Conservation (phyloP, 2,113 vertebrate species). For the Myotis lucifugus region DNA sequence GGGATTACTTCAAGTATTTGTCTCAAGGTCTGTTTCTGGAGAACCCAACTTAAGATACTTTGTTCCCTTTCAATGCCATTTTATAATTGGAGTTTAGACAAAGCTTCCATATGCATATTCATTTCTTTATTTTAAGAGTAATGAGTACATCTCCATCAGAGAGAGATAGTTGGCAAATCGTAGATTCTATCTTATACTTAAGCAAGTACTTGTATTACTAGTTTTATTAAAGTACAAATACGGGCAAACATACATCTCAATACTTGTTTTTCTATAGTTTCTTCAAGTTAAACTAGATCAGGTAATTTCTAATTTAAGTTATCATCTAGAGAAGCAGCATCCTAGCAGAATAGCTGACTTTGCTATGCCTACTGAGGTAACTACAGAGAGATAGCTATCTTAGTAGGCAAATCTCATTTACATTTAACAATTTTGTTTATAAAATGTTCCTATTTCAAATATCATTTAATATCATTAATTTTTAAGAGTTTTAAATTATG, state of each 20-base stretch:
- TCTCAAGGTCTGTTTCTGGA: not conserved
- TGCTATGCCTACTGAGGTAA: not conserved
- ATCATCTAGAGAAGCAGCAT: not conserved
- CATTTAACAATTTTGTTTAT: not conserved
- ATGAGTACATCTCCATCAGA: not conserved
- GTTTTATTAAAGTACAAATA: not conserved
- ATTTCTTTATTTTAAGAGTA: conserved; percentile 22
- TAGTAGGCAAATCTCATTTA: not conserved
- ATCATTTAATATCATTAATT: not conserved
- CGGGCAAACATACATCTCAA: not conserved
- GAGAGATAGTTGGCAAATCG: not conserved
- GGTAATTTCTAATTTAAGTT: not conserved
- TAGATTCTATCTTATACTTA: not conserved
- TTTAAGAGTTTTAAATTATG: not conserved
- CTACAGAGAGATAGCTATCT: not conserved
- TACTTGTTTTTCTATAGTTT: not conserved
- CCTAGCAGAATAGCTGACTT: not conserved
- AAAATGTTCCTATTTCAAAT: not conserved
- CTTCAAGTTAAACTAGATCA: not conserved
- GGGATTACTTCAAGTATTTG: not conserved
- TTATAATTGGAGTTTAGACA: not conserved
- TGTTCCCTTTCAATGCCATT: not conserved
- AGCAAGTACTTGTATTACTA: not conserved
- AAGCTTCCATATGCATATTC: not conserved
- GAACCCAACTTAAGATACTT: not conserved